Conservation (phyloP, 2,888 invertebrate species). For the Eupithecia inturbata region DNA sequence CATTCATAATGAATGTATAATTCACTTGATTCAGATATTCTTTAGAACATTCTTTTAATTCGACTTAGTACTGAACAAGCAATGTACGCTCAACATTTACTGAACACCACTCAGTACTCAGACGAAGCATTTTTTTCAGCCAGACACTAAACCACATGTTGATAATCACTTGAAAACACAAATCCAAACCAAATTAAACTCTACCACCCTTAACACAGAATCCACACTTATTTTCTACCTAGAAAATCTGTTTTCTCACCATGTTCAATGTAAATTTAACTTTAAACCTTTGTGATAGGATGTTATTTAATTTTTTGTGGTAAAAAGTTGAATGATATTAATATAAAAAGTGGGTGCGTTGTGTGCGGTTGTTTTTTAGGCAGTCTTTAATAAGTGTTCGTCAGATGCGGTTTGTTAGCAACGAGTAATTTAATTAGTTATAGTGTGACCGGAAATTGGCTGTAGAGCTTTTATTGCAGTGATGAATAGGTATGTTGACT, state of each 20-base stretch:
- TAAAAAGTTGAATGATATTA: background rate
- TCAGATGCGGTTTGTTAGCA: slow-evolving; percentile 22
- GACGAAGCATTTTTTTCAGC: slow-evolving; percentile 36
- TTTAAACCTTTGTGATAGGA: slow-evolving; percentile 7
- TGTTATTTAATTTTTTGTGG: slow-evolving; percentile 4
- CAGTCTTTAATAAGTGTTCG: slow-evolving; percentile 24
- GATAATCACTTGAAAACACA: slow-evolving; percentile 21
- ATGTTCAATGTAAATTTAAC: background rate
- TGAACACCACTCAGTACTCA: background rate
- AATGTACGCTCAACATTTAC: slow-evolving; percentile 41
- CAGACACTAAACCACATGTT: slow-evolving; percentile 20
- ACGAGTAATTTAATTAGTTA: slow-evolving; percentile 25
- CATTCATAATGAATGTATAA: too few relatives aligned
- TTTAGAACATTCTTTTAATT: background rate
- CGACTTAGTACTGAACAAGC: background rate
- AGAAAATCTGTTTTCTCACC: background rate
- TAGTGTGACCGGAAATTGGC: slow-evolving; percentile 10
- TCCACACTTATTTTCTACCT: background rate
- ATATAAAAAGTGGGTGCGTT: slow-evolving; percentile 19
- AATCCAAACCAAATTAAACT: slow-evolving; percentile 17
- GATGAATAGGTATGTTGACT: slow-evolving; percentile 43
- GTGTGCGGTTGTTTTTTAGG: slow-evolving; percentile 33
- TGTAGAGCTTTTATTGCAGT: slow-evolving; percentile 5
- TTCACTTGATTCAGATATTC: too few relatives aligned
- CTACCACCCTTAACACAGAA: slow-evolving; percentile 13